Evolutionary conservation across 2,888 invertebrate species (phyloP).

Genomic region (Pristionchus exspectatus): DNA sequence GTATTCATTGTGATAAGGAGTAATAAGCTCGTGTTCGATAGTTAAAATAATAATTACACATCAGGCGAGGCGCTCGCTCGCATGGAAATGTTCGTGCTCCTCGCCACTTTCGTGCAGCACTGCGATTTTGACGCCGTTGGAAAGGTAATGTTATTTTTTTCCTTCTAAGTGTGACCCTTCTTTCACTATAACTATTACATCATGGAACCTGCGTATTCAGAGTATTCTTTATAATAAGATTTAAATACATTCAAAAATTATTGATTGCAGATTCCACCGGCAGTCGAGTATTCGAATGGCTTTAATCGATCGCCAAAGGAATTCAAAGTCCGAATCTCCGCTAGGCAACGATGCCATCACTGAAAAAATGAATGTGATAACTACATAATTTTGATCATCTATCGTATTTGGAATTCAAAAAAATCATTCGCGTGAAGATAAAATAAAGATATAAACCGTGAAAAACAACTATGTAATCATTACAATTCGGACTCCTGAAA

Average conservation of each 20-base stretch:
- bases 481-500: too few species aligned
- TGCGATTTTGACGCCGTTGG: not conserved
- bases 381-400: not conserved
- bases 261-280: not conserved
- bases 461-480: not conserved
- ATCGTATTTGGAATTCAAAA: not conserved
- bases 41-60: not conserved
- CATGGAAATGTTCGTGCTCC: constrained; percentile 5
- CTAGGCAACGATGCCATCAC: not conserved
- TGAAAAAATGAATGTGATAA: not conserved
- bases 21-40: too few species aligned
- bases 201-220: too few species aligned
- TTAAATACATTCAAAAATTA: not conserved
- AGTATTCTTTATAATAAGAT: too few species aligned
- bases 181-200: too few species aligned
- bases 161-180: not conserved
- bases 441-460: not conserved
- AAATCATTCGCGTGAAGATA: too few species aligned
- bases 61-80: constrained; percentile 5
- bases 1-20: not conserved
- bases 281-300: not conserved
- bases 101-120: constrained; percentile 7
- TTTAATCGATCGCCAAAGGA: not conserved
- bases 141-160: not conserved
- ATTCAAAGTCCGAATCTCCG: not conserved